phyloP scores from a whole-genome alignment of 1,140 invertebrate species.

The honey bee (Apis mellifera) region Amel_HAv3.1 CM009942.2:3984001-3984500 shows the following conservation, averaged over 20 bases:
- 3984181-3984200: slow-evolving; percentile 64
- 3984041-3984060: neutral
- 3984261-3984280: slow-evolving; percentile 8
- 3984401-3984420: slow-evolving; percentile 26
- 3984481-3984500: slow-evolving; percentile 25
- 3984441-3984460: neutral
- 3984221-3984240: slow-evolving; percentile 34
- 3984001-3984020: neutral
- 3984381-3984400: slow-evolving; percentile 21
- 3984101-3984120: slow-evolving; percentile 43
- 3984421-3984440: slow-evolving; percentile 15
- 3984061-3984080: neutral
- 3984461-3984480: neutral
- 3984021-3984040: neutral
- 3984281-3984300: neutral
- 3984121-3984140: slow-evolving; percentile 31
- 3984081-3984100: neutral
- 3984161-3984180: slow-evolving; percentile 56
- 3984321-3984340: neutral
- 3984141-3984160: slow-evolving; percentile 10
- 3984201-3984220: slow-evolving; percentile 71
- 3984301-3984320: neutral
- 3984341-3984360: slow-evolving; percentile 35
- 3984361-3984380: slow-evolving; percentile 8
- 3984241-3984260: slow-evolving; percentile 19